phyloP scores from a whole-genome alignment of 92 coral and sea anemone species.

The Epizoanthus illoricatus region DNA sequence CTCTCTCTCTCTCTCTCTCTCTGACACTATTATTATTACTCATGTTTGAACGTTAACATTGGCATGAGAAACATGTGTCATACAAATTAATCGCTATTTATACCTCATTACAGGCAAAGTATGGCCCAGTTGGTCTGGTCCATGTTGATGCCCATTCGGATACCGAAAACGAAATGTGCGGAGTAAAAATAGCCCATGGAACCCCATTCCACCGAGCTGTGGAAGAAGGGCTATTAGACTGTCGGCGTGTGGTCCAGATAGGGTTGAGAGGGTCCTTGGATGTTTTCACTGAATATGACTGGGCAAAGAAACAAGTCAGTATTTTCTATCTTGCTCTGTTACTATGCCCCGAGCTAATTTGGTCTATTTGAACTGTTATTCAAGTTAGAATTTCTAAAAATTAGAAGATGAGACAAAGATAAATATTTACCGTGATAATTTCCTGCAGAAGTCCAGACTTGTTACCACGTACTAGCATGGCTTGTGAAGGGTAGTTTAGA shows the following conservation, averaged over 20 bases:
- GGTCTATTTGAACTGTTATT: background rate
- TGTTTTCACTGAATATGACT: slow-evolving; percentile 43
- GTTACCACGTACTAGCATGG: too few species aligned
- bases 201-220: slow-evolving; percentile 83
- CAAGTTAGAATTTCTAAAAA: background rate
- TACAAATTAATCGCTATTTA: background rate
- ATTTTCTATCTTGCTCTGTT: too few species aligned
- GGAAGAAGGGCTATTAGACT: slow-evolving; percentile 85
- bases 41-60: too few species aligned
- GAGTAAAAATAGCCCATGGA: slow-evolving; percentile 76
- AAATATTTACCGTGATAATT: too few species aligned
- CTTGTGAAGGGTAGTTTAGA: too few species aligned
- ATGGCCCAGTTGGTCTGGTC: slow-evolving; percentile 82
- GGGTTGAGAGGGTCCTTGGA: slow-evolving; percentile 76
- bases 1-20: too few species aligned
- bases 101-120: slow-evolving; percentile 57
- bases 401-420: too few species aligned
- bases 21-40: too few species aligned
- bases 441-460: too few species aligned
- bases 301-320: slow-evolving; percentile 69
- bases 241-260: slow-evolving; percentile 85
- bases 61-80: too few species aligned
- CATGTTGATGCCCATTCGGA: slow-evolving; percentile 92
- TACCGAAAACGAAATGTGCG: slow-evolving; percentile 57
- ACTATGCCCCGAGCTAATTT: background rate